Base-by-base conservation (phyloP, 2,797 vertebrate species). In the Naso thynnoides region DNA sequence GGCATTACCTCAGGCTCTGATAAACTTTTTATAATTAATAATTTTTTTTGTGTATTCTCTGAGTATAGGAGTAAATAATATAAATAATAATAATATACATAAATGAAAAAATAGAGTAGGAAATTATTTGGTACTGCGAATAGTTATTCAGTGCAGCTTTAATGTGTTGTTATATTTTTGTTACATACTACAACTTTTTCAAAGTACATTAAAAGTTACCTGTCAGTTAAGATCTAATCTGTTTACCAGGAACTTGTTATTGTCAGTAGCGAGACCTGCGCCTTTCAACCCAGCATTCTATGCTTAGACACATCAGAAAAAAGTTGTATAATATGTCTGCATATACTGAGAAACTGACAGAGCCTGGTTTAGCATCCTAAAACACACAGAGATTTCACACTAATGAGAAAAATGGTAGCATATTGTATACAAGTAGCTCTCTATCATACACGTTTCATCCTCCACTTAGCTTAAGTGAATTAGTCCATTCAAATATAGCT, bases 401-500 rank as follows among this genome's bases (percentile, higher is more conserved):
- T 18, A 13, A 60, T 54, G 14, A 49, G 11, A n/a, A 1, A 47
- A 31, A 24, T 41, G 31, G 8, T 1, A 15, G 14, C 47, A 3
- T 19, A 23, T 9, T 59, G 19, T 53, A 16, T 41, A 57, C n/a
- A 58, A 76, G 61, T 52, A 58, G 21, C 4, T 56, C 33, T 70
- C 49, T 15, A n/a, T 8, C 73, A 23, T 49, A 33, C 41, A 69
- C 18, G 19, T 58, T 62, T 78, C 13, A 36, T 63, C 68, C 68
- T 67, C 60, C 58, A 29, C 69, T 81, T 56, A 36, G 36, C 48
- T 57, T 48, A 70, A 85, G 36, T 73, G 19, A 85, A 81, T 90
- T 79, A 70, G 86, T 79, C 50, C 48, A 5, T 27, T 84, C 84
- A 47, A 68, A 52, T 80, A 65, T 62, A 74, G 81, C 21, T 73